phyloP scores from a whole-genome alignment of 2,888 invertebrate genomes.

The Venustoraphidia nigricollis region DNA sequence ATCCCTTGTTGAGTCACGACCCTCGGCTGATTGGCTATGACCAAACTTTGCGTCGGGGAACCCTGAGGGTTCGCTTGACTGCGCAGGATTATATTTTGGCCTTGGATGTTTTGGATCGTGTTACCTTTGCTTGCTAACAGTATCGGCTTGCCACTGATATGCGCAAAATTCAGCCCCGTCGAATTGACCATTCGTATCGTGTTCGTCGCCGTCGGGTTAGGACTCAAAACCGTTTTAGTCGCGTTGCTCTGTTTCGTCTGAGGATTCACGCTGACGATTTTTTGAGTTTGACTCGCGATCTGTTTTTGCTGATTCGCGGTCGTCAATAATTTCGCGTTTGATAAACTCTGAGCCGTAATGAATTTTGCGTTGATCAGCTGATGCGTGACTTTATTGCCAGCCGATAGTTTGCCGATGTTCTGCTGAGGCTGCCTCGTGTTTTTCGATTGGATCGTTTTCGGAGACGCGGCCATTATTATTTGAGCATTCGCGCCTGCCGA shows the following conservation, averaged over 20 bases:
- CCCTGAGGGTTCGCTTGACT: slow-evolving; percentile 16
- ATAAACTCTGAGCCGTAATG: slow-evolving; percentile 20
- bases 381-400: slow-evolving; percentile 22
- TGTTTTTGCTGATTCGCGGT: background rate
- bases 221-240: slow-evolving; percentile 6
- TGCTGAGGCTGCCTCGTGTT: slow-evolving; percentile 16
- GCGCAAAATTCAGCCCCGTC: slow-evolving; percentile 31
- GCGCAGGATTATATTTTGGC: slow-evolving; percentile 31
- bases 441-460: slow-evolving; percentile 14
- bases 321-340: slow-evolving; percentile 19
- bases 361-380: slow-evolving; percentile 33
- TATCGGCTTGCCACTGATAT: slow-evolving; percentile 39
- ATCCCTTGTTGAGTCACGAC: background rate
- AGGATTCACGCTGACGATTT: slow-evolving; percentile 3
- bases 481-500: slow-evolving; percentile 17
- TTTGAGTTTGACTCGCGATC: slow-evolving; percentile 1
- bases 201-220: slow-evolving; percentile 14
- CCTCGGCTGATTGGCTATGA: background rate
- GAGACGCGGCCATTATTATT: slow-evolving; percentile 13
- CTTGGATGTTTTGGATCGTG: slow-evolving; percentile 24
- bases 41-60: slow-evolving; percentile 10
- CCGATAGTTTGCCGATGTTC: slow-evolving; percentile 18
- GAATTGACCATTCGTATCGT: slow-evolving; percentile 35
- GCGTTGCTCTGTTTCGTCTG: slow-evolving; percentile 9
- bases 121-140: slow-evolving; percentile 32